A percentile compares a stretch with the other conserved stretches of the same genome.
These are phyloP conservation scores for Hirundo rustica DNA, from an alignment of 2,797 vertebrate species.

Conservation along the genomic window DNA sequence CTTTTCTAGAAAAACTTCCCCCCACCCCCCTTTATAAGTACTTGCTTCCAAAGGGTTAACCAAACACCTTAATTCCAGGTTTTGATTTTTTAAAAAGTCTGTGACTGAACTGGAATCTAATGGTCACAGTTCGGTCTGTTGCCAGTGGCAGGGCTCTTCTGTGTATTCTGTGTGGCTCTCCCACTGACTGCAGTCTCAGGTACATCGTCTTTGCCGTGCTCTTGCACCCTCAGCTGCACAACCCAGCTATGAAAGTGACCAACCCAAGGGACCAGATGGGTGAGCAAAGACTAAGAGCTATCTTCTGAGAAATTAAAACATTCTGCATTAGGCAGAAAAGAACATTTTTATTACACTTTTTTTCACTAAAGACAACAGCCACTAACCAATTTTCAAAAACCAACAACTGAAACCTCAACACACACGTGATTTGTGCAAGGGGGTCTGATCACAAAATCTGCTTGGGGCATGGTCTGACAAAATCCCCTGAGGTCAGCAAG, in stretches of 20 bases:
- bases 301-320: not conserved
- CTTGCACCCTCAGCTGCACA: not conserved
- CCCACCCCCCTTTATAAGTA: not conserved
- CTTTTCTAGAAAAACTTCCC: not conserved
- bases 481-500: not conserved
- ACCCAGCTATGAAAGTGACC: accelerated
- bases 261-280: not conserved
- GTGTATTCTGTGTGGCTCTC: not conserved
- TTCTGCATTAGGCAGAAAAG: not conserved
- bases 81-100: not conserved
- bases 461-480: not conserved
- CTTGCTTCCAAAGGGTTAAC: conserved; percentile 26
- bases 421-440: not conserved
- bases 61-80: not conserved
- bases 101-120: not conserved
- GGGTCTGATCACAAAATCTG: not conserved
- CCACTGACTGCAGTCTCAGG: not conserved
- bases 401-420: not conserved
- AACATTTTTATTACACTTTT: not conserved
- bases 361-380: not conserved
- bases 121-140: not conserved
- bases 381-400: not conserved
- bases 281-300: not conserved
- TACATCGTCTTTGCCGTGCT: not conserved
- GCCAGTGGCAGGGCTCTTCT: not conserved